Evolutionary conservation across 92 coral and sea anemone species (phyloP).

Genomic region (Blastomussa wellsi): DNA sequence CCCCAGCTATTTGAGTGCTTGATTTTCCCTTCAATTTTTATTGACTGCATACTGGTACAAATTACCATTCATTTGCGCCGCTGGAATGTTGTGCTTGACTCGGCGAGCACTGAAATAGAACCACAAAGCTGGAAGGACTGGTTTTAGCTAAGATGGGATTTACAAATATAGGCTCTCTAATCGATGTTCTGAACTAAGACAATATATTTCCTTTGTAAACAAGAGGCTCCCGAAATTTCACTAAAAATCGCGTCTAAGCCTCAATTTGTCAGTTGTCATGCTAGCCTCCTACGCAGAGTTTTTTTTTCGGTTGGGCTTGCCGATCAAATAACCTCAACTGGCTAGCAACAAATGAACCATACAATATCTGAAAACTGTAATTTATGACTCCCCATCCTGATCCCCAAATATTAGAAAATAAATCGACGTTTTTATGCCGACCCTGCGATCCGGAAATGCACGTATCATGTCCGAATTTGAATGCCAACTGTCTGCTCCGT

Average conservation of each 20-base stretch:
- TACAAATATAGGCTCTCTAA: neutral
- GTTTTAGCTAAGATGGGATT: neutral
- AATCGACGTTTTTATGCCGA: neutral
- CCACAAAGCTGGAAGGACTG: neutral
- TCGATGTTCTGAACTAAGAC: neutral
- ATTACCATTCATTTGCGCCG: neutral
- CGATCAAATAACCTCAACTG: neutral
- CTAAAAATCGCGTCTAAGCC: neutral
- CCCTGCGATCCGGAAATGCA: constrained; percentile 20
- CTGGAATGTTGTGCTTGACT: neutral
- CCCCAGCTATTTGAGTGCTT: neutral
- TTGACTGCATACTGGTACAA: neutral
- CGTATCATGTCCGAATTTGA: neutral
- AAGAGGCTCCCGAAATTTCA: neutral
- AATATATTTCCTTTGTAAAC: neutral
- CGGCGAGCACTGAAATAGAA: neutral
- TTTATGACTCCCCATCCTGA: neutral
- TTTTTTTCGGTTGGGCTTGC: neutral
- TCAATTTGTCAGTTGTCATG: neutral
- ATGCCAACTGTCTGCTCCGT: neutral
- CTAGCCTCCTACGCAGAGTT: neutral
- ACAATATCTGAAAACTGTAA: neutral
- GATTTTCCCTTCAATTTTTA: neutral
- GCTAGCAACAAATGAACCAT: neutral
- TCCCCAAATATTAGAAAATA: neutral